Evolutionary conservation across 2,113 vertebrate genomes (phyloP), one percentile per base, ranked within the genome.

Genomic region (Capreolus pygargus): DNA sequence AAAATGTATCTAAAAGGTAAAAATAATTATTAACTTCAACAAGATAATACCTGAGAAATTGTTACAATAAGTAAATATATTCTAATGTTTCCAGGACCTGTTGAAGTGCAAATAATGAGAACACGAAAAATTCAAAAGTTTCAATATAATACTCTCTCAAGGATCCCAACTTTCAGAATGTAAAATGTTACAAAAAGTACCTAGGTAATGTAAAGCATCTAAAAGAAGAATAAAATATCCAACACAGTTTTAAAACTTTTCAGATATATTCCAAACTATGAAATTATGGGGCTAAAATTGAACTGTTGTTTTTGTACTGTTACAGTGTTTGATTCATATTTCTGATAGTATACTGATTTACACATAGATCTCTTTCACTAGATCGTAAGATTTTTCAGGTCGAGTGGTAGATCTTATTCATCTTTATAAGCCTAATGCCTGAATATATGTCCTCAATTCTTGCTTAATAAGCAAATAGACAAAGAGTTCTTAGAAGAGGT

Each of bases 101-200:
- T 1, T 91, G 10, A 94, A 78, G 21, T 83, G 6, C 28, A 87
- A 83, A 89, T 58, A 95, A 67, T 58, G 21, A 94, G 19, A 96
- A 95, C 23, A 61, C 25, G 25, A 89, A 19, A 95, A 57, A 96
- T 70, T 87, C 1, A 76, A 89, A 86, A 82, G 78, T 6, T 70
- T 82, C 45, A 86, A 58, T 81, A 81, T 39, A 30, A 19, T 50
- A 25, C 13, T 23, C 74, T 76, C 25, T 89, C 33, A 95, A 91
- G 28, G n/a, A 39, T 47, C 2, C 27, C 87, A 94, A 95, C 13
- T 64, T 89, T 84, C 10, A 79, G n/a, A 96, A 89, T 54, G 33
- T 57, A 54, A 95, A 86, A 95, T 4, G 30, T 58, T 96, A 93
- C 83, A 50, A 95, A 86, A 93, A 96, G 28, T 54, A 91, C n/a